phyloP scores from a whole-genome alignment of 2,888 invertebrate genomes.

The Mythimna albipuncta region DNA sequence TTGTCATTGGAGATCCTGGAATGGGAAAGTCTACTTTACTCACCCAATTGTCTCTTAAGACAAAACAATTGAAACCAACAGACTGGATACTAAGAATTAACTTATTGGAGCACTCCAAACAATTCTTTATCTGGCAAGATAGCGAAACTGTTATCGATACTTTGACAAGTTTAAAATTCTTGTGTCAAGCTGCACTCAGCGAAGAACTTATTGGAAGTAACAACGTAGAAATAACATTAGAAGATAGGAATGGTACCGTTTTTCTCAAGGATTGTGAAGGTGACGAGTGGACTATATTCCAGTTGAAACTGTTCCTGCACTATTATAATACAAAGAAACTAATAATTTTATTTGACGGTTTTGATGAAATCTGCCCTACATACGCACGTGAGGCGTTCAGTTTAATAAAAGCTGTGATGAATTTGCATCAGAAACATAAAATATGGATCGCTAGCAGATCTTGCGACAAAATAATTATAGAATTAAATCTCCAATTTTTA shows the following conservation, averaged over 20 bases:
- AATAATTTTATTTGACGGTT: constrained; percentile 58
- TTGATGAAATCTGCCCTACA: constrained; percentile 59
- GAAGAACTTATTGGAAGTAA: neutral
- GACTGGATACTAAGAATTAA: constrained; percentile 54
- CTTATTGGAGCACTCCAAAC: constrained; percentile 33
- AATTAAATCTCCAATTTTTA: constrained; percentile 16
- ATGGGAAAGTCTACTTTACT: constrained; percentile 61
- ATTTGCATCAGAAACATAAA: constrained; percentile 9
- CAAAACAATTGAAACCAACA: constrained; percentile 24
- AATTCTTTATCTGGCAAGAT: constrained; percentile 39
- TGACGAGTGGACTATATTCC: constrained; percentile 18
- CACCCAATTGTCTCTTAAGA: constrained; percentile 43
- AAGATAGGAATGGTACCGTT: neutral
- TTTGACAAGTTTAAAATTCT: constrained; percentile 15
- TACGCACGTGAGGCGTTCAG: constrained; percentile 37
- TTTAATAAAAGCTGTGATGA: constrained; percentile 22
- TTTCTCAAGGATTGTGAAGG: constrained; percentile 10
- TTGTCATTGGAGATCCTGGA: constrained; percentile 42
- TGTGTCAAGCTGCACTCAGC: constrained; percentile 16
- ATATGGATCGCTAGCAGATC: constrained; percentile 57
- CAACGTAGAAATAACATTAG: neutral
- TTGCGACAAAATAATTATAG: constrained; percentile 35
- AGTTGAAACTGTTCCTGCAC: constrained; percentile 51
- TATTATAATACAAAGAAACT: constrained; percentile 37
- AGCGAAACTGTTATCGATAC: constrained; percentile 5